These are phyloP conservation scores for Meleagris gallopavo DNA, from an alignment of 2,113 vertebrate species.

Conservation along the genomic window DNA sequence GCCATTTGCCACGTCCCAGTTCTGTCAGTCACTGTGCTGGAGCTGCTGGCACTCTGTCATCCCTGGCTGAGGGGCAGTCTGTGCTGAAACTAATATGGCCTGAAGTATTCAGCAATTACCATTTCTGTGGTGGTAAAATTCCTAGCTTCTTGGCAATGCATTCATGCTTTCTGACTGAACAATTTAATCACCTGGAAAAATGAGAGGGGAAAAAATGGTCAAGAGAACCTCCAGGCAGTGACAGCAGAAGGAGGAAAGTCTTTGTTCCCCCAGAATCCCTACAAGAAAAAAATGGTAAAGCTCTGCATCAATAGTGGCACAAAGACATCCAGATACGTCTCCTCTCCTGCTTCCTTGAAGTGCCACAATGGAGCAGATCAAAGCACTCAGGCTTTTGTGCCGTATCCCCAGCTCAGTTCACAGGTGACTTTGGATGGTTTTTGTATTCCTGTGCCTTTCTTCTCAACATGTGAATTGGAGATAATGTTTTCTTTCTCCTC, in stretches of 20 bases:
- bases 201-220: background rate
- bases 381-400: background rate
- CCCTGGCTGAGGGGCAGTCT: background rate
- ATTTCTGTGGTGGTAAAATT: slow-evolving; percentile 12
- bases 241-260: background rate
- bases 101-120: slow-evolving; percentile 4
- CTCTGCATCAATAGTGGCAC: background rate
- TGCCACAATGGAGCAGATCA: background rate
- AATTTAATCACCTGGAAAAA: slow-evolving; percentile 43
- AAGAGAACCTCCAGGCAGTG: background rate
- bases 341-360: background rate
- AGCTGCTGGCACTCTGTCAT: slow-evolving; percentile 14
- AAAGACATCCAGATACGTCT: background rate
- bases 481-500: background rate
- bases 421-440: background rate
- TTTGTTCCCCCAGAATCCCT: background rate
- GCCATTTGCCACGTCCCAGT: slow-evolving; percentile 53
- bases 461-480: background rate
- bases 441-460: background rate
- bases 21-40: slow-evolving; percentile 57
- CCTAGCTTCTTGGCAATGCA: slow-evolving; percentile 2
- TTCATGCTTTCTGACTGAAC: background rate
- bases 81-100: background rate
- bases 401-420: background rate
- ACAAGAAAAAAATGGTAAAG: background rate